These are phyloP conservation scores for Grus americana DNA, from an alignment of 2,113 vertebrate genomes.

Conservation along the genomic window DNA sequence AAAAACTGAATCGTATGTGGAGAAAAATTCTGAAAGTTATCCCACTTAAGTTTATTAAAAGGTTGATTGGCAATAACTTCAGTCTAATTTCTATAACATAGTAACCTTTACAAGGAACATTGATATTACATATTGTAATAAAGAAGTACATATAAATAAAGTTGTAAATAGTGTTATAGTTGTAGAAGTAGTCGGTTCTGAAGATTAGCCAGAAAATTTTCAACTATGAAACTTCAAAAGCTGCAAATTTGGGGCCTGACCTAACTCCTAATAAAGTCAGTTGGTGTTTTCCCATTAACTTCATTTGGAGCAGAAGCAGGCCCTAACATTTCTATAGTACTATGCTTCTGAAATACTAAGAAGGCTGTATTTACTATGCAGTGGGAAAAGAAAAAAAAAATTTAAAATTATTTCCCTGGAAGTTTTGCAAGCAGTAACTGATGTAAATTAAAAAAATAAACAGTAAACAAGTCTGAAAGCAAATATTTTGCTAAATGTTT, in stretches of 20 bases:
- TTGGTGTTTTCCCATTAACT: constrained; percentile 43
- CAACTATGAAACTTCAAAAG: constrained; percentile 36
- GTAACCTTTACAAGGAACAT: constrained; percentile 67
- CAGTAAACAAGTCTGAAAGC: constrained; percentile 59
- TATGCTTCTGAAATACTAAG: constrained; percentile 65
- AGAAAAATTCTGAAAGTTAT: constrained; percentile 55
- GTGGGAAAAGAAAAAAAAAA: constrained; percentile 7
- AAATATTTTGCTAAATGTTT: constrained; percentile 68
- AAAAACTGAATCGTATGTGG: constrained; percentile 7
- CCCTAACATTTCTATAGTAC: constrained; percentile 20
- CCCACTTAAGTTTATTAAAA: constrained; percentile 57
- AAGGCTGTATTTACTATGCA: constrained; percentile 63
- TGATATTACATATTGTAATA: constrained; percentile 71
- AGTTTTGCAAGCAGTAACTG: constrained; percentile 58
- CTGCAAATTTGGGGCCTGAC: constrained; percentile 7
- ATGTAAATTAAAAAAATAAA: constrained; percentile 68
- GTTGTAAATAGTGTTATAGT: constrained; percentile 54
- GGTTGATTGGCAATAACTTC: constrained; percentile 68
- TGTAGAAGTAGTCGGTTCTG: constrained; percentile 54
- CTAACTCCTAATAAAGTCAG: constrained; percentile 37
- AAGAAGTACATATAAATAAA: constrained; percentile 65
- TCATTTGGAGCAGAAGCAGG: constrained; percentile 49
- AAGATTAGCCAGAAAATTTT: constrained; percentile 48
- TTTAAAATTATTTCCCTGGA: constrained; percentile 55
- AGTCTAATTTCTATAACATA: constrained; percentile 66